Evolutionary conservation across 2,888 invertebrate species (phyloP).

Genomic region (Dione juno): DNA sequence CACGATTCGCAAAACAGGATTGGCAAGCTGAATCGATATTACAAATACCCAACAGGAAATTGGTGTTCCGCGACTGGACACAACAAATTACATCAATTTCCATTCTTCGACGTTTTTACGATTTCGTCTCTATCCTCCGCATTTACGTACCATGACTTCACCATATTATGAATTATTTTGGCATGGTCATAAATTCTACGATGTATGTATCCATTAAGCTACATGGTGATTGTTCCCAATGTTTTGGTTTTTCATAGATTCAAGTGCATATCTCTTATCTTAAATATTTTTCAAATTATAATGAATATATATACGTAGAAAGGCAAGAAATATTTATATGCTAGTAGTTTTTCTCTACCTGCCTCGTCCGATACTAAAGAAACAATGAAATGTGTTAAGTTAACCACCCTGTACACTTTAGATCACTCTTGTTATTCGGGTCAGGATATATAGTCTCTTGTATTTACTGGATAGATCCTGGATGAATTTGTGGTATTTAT

Average conservation of each 20-base stretch:
- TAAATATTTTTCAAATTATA: background rate
- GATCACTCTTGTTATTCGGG: too few relatives aligned
- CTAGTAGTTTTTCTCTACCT: too few relatives aligned
- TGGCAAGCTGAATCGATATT: constrained; percentile 53
- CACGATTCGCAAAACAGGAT: constrained; percentile 43
- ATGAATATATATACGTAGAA: background rate
- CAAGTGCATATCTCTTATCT: background rate
- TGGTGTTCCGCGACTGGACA: constrained; percentile 59
- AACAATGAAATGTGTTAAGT: too few relatives aligned
- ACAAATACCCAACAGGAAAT: constrained; percentile 60
- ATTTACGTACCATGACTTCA: constrained; percentile 30
- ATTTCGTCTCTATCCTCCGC: constrained; percentile 31
- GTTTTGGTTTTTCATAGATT: background rate
- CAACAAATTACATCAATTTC: constrained; percentile 67
- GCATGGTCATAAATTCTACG: constrained; percentile 16
- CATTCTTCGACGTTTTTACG: constrained; percentile 50
- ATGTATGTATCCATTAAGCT: constrained; percentile 3
- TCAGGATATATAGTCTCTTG: too few relatives aligned
- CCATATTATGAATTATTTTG: constrained; percentile 25
- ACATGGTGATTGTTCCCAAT: background rate
- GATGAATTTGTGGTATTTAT: too few relatives aligned
- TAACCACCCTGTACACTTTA: too few relatives aligned
- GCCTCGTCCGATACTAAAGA: too few relatives aligned
- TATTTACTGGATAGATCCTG: too few relatives aligned
- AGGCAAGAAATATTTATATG: too few relatives aligned